Percentiles rank a stretch among this genome's conserved stretches.
phyloP scores from a whole-genome alignment of 2,797 vertebrate species.

The Gymnopithys bicolor region DNA sequence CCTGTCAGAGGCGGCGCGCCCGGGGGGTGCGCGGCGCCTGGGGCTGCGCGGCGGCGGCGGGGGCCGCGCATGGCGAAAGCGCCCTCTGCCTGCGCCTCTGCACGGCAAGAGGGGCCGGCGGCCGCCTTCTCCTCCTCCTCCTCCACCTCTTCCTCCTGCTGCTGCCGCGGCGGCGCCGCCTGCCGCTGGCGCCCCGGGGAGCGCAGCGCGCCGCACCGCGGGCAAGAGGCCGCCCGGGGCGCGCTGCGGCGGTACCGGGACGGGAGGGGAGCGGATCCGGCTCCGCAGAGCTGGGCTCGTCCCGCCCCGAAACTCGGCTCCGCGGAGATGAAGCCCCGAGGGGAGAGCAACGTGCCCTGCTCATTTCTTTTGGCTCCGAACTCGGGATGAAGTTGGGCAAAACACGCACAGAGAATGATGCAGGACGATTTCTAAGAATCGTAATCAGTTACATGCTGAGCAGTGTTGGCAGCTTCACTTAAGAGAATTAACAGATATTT shows the following conservation, averaged over 20 bases:
- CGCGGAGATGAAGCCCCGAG: not conserved
- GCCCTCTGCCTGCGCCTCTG: constrained; percentile 78
- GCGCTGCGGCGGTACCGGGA: not conserved
- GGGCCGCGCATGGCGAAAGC: constrained; percentile 75
- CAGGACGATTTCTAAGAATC: not conserved
- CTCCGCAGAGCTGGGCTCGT: fast-evolving
- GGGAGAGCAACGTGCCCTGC: not conserved
- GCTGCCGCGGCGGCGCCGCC: not conserved
- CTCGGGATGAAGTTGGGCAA: not conserved
- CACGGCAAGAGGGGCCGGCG: constrained; percentile 59
- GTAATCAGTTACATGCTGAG: not conserved
- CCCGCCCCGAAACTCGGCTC: not conserved
- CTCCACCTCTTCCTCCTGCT: not conserved
- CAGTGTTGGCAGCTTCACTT: not conserved
- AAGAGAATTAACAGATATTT: not conserved
- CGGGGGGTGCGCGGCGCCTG: not conserved
- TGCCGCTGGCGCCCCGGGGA: not conserved
- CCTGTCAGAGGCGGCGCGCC: constrained; percentile 13
- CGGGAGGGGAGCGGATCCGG: not conserved
- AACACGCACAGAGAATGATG: not conserved
- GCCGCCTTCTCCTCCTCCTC: not conserved
- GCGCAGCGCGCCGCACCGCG: not conserved
- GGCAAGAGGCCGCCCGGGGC: not conserved
- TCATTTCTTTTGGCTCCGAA: not conserved
- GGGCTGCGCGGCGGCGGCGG: constrained; percentile 51